Evolutionary conservation across 2,113 vertebrate species (phyloP).

Genomic region (Gorsachius goisagi): DNA sequence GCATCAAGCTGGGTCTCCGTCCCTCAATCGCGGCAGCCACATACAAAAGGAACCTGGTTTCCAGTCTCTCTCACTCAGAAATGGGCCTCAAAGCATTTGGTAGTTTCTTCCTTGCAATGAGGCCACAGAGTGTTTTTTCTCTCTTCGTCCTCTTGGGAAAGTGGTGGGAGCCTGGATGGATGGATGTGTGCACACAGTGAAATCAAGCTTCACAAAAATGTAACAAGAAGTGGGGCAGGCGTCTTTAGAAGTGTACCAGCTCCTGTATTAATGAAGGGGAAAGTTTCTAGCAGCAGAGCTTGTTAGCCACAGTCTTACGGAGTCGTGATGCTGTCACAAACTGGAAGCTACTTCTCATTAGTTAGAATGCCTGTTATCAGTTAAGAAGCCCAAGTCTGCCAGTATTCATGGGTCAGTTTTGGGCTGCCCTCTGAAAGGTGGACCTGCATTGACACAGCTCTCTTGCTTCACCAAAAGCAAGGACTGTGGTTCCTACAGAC

Average conservation of each 20-base stretch:
- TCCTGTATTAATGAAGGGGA: background rate
- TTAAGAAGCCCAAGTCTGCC: background rate
- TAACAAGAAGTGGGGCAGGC: background rate
- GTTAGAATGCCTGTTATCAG: background rate
- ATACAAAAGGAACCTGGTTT: background rate
- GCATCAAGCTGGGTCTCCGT: no score
- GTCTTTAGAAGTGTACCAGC: background rate
- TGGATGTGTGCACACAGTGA: background rate
- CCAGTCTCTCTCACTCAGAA: background rate
- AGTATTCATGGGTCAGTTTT: background rate
- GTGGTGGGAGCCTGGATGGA: background rate
- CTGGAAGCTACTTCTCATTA: background rate
- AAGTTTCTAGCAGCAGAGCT: background rate
- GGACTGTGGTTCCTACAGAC: background rate
- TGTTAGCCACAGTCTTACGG: background rate
- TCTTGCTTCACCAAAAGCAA: background rate
- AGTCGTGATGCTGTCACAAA: background rate
- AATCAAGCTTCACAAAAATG: background rate
- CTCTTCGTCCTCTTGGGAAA: background rate
- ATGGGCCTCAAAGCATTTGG: background rate
- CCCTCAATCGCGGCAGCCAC: no score
- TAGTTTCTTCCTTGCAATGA: background rate
- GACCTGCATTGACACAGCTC: background rate
- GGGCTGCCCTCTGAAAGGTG: background rate
- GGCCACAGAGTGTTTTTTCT: background rate